Base-by-base conservation (phyloP, 1,140 invertebrate species). In the Pectinophora gossypiella region DNA sequence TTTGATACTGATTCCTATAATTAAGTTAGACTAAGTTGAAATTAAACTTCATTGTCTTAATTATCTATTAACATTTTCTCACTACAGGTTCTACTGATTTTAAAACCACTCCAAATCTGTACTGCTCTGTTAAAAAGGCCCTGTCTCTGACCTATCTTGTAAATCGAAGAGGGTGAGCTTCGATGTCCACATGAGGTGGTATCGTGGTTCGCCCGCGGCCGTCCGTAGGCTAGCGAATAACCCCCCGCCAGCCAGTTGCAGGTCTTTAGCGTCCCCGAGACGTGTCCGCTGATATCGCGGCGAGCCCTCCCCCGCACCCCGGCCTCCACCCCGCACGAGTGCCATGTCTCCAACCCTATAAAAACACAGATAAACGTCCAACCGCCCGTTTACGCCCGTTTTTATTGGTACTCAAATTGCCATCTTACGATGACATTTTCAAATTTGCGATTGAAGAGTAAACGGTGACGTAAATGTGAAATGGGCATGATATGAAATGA, bases 161-260 rank as follows among this genome's bases (percentile, higher is more conserved):
- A n/a, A 12, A n/a, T 32, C 27, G 27, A 32, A 32, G 27, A n/a
- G 9, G 2, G 1, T 32, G 27, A 32, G n/a, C 27, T 2, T 32
- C 27, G 27, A 32, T 32, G 27, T n/a, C n/a, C n/a, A n/a, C n/a
- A n/a, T 27, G 23, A 6, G 23, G 23, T 27, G 23, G 5, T 5
- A 27, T 12, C 23, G 23, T 27, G 23, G 23, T 5, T 12, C 5
- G 53, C 57, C 64, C 64, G 76, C 81, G 78, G 75, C 78, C 65
- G 70, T 71, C 74, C 77, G 62, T 79, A 77, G 72, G 70, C 65
- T 65, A 74, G 72, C 80, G 68, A 76, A 79, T 83, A 83, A 85
- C 74, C 77, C 84, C 84, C 81, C 84, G 84, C 78, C 79, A 87
- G 84, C 77, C 81, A 86, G 75, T 87, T 87, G 56, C 84, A 87